phyloP scores from a whole-genome alignment of 1,140 invertebrate genomes.

The Phthorimaea operculella region DNA sequence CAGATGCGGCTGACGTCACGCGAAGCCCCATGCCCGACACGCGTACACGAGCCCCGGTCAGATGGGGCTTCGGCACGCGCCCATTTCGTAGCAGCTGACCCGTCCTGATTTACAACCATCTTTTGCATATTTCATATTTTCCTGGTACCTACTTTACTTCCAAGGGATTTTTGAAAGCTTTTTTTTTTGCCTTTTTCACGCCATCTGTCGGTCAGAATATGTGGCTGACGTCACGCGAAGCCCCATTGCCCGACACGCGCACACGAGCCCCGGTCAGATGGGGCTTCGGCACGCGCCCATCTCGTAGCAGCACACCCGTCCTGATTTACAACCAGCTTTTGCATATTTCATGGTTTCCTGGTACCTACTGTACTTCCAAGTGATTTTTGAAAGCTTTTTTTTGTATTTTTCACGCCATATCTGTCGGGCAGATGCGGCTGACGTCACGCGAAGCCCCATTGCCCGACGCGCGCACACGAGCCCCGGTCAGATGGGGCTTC shows the following conservation, averaged over 20 bases:
- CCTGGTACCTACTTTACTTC: slow-evolving; percentile 24
- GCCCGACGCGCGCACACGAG: too few species aligned
- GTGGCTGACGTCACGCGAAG: too few species aligned
- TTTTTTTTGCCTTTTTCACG: too few species aligned
- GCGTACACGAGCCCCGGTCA: too few species aligned
- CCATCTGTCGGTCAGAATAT: too few species aligned
- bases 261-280: slow-evolving; percentile 8
- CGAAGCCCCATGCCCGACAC: slow-evolving; percentile 45
- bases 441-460: slow-evolving; percentile 59
- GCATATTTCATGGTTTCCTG: slow-evolving; percentile 40
- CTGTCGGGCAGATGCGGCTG: slow-evolving; percentile 61
- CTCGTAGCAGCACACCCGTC: slow-evolving; percentile 53
- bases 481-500: slow-evolving; percentile 45
- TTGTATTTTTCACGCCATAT: too few species aligned
- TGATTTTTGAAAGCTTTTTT: too few species aligned
- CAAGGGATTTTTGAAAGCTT: too few species aligned
- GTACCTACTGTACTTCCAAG: slow-evolving; percentile 15
- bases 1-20: slow-evolving; percentile 63
- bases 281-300: slow-evolving; percentile 52
- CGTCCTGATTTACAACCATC: slow-evolving; percentile 54
- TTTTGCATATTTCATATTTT: slow-evolving; percentile 37
- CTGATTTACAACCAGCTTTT: slow-evolving; percentile 46
- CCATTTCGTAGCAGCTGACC: slow-evolving; percentile 50
- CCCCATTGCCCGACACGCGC: too few species aligned
- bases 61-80: slow-evolving; percentile 50